phyloP scores from a whole-genome alignment of 2,888 invertebrate species.

The Rhaphigaster nebulosa region DNA sequence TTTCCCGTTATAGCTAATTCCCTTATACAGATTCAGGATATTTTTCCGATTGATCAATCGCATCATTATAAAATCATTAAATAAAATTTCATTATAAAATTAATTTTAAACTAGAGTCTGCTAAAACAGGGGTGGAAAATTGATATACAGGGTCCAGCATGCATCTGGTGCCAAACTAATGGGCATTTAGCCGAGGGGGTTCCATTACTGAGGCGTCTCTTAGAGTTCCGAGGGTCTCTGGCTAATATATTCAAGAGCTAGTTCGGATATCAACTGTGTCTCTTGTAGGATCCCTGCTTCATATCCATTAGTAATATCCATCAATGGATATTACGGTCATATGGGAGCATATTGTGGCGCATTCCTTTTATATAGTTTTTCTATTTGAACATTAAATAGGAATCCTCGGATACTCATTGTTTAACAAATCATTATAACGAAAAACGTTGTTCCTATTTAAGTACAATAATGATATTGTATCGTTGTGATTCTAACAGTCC shows the following conservation, averaged over 20 bases:
- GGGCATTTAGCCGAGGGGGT: neutral
- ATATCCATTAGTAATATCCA: neutral
- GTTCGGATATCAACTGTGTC: neutral
- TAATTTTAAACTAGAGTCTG: neutral
- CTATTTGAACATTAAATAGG: neutral
- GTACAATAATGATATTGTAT: no score
- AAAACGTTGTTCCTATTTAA: no score
- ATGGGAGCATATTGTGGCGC: neutral
- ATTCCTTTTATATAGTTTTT: neutral
- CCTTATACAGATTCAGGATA: neutral
- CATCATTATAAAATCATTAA: neutral
- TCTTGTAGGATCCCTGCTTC: neutral
- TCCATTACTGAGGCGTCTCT: slow-evolving; percentile 14
- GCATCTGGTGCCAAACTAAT: slow-evolving; percentile 28
- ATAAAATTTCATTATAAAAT: neutral
- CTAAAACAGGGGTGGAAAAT: neutral
- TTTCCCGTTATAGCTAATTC: neutral
- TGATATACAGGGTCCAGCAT: slow-evolving; percentile 12
- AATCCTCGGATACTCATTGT: no score
- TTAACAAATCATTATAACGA: no score
- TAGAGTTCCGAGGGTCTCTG: neutral
- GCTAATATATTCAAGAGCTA: slow-evolving; percentile 1
- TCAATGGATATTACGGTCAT: neutral
- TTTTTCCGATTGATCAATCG: neutral
- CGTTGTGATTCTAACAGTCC: no score